A percentile compares a stretch with the other conserved stretches of the same genome.
Evolutionary conservation across 2,888 invertebrate species (phyloP).

Genomic region (Pristionchus fissidentatus): DNA sequence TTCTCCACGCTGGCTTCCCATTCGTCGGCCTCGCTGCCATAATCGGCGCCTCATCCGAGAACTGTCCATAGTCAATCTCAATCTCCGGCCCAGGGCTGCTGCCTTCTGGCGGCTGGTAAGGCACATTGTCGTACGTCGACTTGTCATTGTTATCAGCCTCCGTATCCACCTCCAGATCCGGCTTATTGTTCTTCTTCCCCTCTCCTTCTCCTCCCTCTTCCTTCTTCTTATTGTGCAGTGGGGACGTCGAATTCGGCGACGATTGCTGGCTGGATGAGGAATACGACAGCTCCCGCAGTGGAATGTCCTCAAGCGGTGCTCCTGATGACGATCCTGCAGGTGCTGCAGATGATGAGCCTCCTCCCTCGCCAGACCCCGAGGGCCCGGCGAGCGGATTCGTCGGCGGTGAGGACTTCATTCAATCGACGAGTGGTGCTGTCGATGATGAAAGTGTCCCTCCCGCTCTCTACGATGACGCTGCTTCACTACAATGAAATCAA

Average conservation of each 20-base stretch:
- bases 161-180: neutral
- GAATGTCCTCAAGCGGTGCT: conserved; percentile 15
- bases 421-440: neutral
- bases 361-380: neutral
- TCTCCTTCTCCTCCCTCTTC: neutral
- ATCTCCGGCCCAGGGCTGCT: conserved; percentile 19
- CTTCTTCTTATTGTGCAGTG: neutral
- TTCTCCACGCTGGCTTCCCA: conserved; percentile 40
- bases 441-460: too few relatives aligned
- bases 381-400: too few relatives aligned
- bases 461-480: conserved; percentile 10
- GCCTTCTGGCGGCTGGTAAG: conserved; percentile 18
- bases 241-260: neutral
- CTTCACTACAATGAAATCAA: neutral
- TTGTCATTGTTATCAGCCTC: neutral
- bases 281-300: conserved; percentile 1
- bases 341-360: neutral
- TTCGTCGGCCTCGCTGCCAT: neutral
- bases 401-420: conserved; percentile 21
- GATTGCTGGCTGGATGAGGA: neutral
- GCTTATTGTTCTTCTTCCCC: neutral
- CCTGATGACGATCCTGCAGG: conserved; percentile 9
- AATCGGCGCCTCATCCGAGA: conserved; percentile 24
- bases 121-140: neutral
- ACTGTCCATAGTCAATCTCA: conserved; percentile 36